These are phyloP conservation scores for Mactromeris polynyma DNA, from an alignment of 2,888 invertebrate genomes.

Conservation along the genomic window DNA sequence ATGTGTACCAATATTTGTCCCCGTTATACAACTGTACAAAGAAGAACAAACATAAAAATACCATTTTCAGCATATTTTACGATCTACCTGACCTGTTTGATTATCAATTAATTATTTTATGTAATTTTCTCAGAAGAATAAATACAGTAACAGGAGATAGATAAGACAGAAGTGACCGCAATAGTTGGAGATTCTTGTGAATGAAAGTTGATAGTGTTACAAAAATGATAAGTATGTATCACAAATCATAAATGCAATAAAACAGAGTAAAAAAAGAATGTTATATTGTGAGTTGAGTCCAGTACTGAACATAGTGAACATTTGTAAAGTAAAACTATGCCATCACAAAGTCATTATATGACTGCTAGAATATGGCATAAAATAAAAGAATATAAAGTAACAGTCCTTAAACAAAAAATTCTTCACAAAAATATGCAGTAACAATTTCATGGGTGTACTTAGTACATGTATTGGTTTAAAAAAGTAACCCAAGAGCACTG, in stretches of 20 bases:
- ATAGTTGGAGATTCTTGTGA: background rate
- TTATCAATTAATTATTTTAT: background rate
- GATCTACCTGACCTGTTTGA: background rate
- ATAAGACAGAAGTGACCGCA: background rate
- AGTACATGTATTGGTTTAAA: too few species aligned
- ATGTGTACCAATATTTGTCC: background rate
- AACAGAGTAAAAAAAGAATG: background rate
- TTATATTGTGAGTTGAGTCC: background rate
- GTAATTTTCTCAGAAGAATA: too few species aligned
- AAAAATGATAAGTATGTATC: background rate
- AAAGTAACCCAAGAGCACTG: too few species aligned
- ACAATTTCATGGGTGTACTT: background rate
- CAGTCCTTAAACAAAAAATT: background rate
- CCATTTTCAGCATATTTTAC: background rate
- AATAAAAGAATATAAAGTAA: background rate
- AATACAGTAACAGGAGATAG: background rate
- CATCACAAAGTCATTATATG: background rate
- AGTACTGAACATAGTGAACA: background rate
- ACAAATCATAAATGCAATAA: slow-evolving; percentile 7
- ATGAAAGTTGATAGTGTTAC: background rate
- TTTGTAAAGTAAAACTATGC: slow-evolving; percentile 1
- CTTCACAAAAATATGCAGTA: background rate
- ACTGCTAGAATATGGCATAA: background rate
- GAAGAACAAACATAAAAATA: background rate
- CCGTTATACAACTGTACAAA: background rate